Evolutionary conservation across 2,797 vertebrate species (phyloP), one percentile per base, ranked within the genome.

Genomic region (Sebastes hubbsi): DNA sequence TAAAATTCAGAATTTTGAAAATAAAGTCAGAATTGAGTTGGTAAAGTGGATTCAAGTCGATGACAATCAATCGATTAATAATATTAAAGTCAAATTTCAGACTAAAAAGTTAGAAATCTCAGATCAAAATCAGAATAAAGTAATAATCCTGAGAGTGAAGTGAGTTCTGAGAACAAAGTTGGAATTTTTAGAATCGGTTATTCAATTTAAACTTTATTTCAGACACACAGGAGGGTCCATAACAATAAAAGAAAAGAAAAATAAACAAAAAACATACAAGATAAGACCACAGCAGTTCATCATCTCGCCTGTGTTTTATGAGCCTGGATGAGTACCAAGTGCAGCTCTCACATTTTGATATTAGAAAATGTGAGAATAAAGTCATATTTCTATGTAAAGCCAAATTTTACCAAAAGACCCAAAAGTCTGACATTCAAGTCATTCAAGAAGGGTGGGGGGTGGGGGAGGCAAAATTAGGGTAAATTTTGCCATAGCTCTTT

Each of bases 391-490:
- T 55, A 12, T 55, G 12, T 24, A 24, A 25, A 25, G 1, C 58
- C 8, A 60, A 27, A 30, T 29, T 59, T 59, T 27, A 29, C 58
- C 18, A 24, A 55, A 55, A 55, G 54, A 13, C 54, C 16, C 25
- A 59, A 62, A 64, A 63, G 30, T 22, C 6, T 3, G 5, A 24
- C 11, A 54, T 14, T 27, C n/a, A 14, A 36, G 30, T 62, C 2
- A 0, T 2, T 14, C 13, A 38, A 13, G 4, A 12, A 0, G 34
- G 2, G 11, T 0, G 34, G 34, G 34, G 12, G 36, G 4, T 0
- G 34, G 34, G 34, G 12, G 36, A 2, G 4, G 11, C 34, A 18
- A 49, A 49, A 18, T 20, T 9, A 49, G 3, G 16, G 18, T 9
- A 9, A 25, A 27, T 52, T 52, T 6, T 18, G 14, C 14, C 14